Percentiles rank a stretch among this genome's conserved stretches.
Evolutionary conservation across 2,888 invertebrate genomes (phyloP).

Genomic region (Cepaea hortensis): DNA sequence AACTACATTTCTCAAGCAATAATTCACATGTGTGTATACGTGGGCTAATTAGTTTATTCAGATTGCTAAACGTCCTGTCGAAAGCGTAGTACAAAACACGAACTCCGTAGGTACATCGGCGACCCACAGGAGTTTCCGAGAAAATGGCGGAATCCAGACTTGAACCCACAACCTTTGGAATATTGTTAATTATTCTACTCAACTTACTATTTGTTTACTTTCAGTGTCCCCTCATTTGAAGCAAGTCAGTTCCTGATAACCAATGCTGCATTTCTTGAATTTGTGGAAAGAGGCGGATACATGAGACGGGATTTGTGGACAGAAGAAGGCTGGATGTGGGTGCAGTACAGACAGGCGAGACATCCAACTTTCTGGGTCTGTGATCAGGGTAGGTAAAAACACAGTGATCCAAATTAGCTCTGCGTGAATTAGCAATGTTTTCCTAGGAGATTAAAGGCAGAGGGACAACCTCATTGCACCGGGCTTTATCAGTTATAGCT

Average conservation of each 20-base stretch:
- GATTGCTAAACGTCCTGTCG: too few species aligned
- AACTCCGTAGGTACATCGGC: too few species aligned
- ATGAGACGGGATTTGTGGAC: conserved; percentile 66
- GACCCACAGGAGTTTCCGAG: too few species aligned
- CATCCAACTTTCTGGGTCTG: conserved; percentile 75
- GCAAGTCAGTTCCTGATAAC: conserved; percentile 71
- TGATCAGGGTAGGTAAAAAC: conserved; percentile 59
- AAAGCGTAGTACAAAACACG: too few species aligned
- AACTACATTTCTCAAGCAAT: too few species aligned
- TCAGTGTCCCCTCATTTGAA: conserved; percentile 72
- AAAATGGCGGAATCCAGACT: too few species aligned
- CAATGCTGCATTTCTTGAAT: conserved; percentile 71
- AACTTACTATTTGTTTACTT: neutral
- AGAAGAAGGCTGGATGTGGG: conserved; percentile 74
- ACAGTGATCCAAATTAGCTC: neutral
- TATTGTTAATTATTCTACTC: neutral
- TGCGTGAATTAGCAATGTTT: too few species aligned
- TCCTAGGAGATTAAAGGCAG: too few species aligned
- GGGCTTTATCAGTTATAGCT: too few species aligned
- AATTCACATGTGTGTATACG: too few species aligned
- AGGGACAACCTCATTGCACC: too few species aligned
- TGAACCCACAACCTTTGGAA: neutral
- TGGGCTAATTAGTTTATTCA: too few species aligned
- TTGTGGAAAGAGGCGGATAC: conserved; percentile 72
- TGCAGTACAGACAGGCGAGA: conserved; percentile 63